A percentile compares a stretch with the other conserved stretches of the same genome.
phyloP scores from a whole-genome alignment of 2,888 invertebrate species.

The Euzetes globulus region DNA sequence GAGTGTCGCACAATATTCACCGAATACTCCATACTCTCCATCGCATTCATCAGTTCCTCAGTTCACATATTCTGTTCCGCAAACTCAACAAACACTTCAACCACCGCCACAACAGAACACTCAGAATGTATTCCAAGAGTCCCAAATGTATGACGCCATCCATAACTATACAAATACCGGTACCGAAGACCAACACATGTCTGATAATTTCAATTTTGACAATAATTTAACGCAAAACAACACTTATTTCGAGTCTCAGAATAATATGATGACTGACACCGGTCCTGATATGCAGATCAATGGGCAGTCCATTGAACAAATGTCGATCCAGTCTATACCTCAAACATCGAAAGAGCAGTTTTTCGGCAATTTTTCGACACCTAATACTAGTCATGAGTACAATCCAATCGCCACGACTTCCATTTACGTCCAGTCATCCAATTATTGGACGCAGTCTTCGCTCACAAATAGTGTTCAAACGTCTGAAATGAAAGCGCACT shows the following conservation, averaged over 20 bases:
- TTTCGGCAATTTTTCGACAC: not conserved
- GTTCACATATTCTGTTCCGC: slow-evolving; percentile 23
- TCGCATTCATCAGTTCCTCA: slow-evolving; percentile 11
- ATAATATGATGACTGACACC: not conserved
- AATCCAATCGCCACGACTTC: slow-evolving; percentile 13
- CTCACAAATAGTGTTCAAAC: slow-evolving; percentile 16
- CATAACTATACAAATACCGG: slow-evolving; percentile 8
- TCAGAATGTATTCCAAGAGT: not conserved
- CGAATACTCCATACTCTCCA: slow-evolving; percentile 17
- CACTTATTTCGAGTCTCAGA: not conserved
- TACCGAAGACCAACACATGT: not conserved
- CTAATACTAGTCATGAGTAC: slow-evolving; percentile 21
- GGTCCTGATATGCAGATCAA: not conserved
- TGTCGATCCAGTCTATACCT: slow-evolving; percentile 4
- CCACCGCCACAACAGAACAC: slow-evolving; percentile 10
- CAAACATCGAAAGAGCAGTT: slow-evolving; percentile 15
- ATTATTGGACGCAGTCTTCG: slow-evolving; percentile 14
- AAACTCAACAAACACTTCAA: slow-evolving; percentile 29
- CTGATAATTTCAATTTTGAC: slow-evolving; percentile 1
- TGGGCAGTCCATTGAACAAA: slow-evolving; percentile 1
- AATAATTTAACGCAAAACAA: not conserved
- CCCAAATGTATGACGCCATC: slow-evolving; percentile 25
- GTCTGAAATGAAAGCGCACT: not conserved
- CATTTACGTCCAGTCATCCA: slow-evolving; percentile 13
- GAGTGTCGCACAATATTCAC: slow-evolving; percentile 18